Percentiles rank a stretch among this genome's conserved stretches.
These are phyloP conservation scores for Dendrolimus kikuchii DNA, from an alignment of 1,140 invertebrate species.

Conservation along the genomic window DNA sequence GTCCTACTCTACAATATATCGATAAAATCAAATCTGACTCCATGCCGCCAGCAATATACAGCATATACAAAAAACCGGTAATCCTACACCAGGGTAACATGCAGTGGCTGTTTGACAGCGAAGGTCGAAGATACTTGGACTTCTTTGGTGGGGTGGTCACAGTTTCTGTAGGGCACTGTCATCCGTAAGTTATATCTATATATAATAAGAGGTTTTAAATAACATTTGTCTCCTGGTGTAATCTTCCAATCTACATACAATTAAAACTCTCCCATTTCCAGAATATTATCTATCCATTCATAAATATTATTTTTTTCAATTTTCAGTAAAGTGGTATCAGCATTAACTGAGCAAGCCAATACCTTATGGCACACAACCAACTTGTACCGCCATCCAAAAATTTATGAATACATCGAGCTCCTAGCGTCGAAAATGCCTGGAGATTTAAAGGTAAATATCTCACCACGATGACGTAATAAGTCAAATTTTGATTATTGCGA, in stretches of 20 bases:
- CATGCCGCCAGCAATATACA: conserved; percentile 81
- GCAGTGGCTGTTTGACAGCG: conserved; percentile 94
- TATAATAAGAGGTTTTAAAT: conserved; percentile 6
- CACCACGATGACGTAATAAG: background rate
- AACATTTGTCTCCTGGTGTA: no score
- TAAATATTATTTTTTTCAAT: no score
- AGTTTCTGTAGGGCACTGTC: conserved; percentile 97
- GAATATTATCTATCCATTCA: no score
- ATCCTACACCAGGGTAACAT: conserved; percentile 89
- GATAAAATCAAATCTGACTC: conserved; percentile 74
- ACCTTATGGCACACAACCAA: conserved; percentile 93
- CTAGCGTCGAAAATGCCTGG: conserved; percentile 87
- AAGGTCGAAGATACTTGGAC: conserved; percentile 91
- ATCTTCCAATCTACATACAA: no score
- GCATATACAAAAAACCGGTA: conserved; percentile 88
- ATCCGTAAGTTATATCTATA: conserved; percentile 84
- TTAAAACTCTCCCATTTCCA: no score
- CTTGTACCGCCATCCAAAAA: conserved; percentile 90
- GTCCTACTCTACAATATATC: conserved; percentile 74
- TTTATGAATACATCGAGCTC: conserved; percentile 92
- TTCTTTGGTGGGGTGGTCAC: conserved; percentile 97
- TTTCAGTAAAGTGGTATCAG: conserved; percentile 81
- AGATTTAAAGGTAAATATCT: conserved; percentile 81
- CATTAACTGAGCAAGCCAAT: conserved; percentile 83
- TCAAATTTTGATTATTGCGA: background rate